A percentile compares a stretch with the other conserved stretches of the same genome.
Conservation (phyloP, 2,797 vertebrate species). For the Rhabdomys pumilio region DNA sequence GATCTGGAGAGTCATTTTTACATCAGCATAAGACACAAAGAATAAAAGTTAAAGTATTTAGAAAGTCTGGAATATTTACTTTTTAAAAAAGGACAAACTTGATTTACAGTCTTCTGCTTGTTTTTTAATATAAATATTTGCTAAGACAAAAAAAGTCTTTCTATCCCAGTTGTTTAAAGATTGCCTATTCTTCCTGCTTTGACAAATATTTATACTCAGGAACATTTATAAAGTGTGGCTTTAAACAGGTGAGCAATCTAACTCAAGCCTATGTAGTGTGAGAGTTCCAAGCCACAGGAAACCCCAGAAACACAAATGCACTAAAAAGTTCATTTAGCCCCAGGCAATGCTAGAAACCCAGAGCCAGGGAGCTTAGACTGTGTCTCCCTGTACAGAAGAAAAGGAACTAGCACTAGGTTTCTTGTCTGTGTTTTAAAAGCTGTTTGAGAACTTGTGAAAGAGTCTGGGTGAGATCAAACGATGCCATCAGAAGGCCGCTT, state of each 20-base stretch:
- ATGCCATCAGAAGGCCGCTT: not conserved
- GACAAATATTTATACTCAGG: conserved; percentile 46
- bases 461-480: conserved; percentile 35
- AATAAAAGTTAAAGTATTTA: conserved; percentile 22
- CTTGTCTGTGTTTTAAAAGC: conserved; percentile 48
- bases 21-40: conserved; percentile 38
- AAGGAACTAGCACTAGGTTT: conserved; percentile 26
- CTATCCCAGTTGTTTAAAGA: conserved; percentile 61
- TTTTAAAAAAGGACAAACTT: not conserved
- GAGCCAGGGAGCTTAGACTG: not conserved
- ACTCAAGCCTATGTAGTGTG: not conserved
- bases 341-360: conserved; percentile 21
- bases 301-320: conserved; percentile 23
- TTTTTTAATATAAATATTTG: conserved; percentile 69
- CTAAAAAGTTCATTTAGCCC: conserved; percentile 26
- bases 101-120: conserved; percentile 35
- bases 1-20: not conserved
- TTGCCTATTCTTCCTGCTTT: not conserved
- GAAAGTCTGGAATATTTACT: not conserved
- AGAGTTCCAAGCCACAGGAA: conserved; percentile 17
- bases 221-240: not conserved
- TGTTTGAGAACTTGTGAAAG: not conserved
- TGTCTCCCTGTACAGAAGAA: not conserved
- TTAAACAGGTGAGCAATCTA: not conserved
- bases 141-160: not conserved